Percentiles rank a stretch among this genome's conserved stretches.
These are phyloP conservation scores for Phortica okadai DNA, from an alignment of 2,888 invertebrate genomes.

Conservation along the genomic window DNA sequence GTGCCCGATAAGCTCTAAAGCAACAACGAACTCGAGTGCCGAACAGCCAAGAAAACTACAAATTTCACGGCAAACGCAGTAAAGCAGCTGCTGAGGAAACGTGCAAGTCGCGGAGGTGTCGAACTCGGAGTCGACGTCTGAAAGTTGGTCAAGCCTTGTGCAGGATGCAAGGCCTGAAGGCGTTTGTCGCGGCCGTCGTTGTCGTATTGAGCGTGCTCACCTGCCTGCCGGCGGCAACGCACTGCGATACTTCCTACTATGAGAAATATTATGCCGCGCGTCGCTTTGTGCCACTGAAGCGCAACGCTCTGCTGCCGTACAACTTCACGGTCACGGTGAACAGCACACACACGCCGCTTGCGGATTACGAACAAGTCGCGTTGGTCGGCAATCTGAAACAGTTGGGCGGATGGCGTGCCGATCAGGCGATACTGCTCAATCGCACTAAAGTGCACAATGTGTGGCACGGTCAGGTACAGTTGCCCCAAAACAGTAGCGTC, in stretches of 20 bases:
- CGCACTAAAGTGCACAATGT: conserved; percentile 75
- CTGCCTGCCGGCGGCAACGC: conserved; percentile 61
- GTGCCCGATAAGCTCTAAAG: not conserved
- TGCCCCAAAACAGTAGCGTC: conserved; percentile 81
- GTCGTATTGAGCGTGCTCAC: conserved; percentile 61
- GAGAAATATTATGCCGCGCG: conserved; percentile 72
- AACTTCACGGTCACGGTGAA: conserved; percentile 61
- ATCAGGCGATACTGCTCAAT: conserved; percentile 79
- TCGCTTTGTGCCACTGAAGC: conserved; percentile 63
- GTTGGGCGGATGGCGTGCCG: conserved; percentile 85
- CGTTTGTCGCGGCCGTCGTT: conserved; percentile 50
- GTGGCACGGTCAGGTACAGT: conserved; percentile 81
- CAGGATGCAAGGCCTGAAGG: conserved; percentile 42
- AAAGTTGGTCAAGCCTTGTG: not conserved
- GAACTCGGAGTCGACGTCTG: not conserved
- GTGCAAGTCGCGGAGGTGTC: too few relatives aligned
- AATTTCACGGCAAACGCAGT: not conserved
- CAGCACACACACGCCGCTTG: conserved; percentile 72
- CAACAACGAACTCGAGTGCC: not conserved
- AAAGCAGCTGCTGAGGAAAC: not conserved
- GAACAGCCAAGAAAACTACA: not conserved
- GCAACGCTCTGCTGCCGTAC: conserved; percentile 55
- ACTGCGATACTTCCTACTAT: conserved; percentile 71
- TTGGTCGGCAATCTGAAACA: conserved; percentile 82
- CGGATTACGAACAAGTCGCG: conserved; percentile 81